Evolutionary conservation across 2,113 vertebrate genomes (phyloP).

Genomic region (Apaloderma vittatum): DNA sequence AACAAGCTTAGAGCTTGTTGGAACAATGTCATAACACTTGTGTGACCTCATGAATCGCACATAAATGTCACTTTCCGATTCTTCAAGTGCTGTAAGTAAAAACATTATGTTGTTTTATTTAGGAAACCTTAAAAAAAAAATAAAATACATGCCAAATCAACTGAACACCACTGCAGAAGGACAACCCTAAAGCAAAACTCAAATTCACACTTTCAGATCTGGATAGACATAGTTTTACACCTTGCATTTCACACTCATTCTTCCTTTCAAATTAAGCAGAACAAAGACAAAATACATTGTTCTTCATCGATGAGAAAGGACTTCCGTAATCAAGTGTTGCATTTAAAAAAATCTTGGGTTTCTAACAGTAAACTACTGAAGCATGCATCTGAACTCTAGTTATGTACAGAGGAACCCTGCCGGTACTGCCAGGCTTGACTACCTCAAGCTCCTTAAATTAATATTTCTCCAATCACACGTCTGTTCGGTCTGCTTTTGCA

Average conservation of each 20-base stretch:
- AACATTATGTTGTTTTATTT: constrained; percentile 56
- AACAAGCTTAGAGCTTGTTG: constrained; percentile 97
- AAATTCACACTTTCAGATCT: not conserved
- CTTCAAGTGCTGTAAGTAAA: constrained; percentile 82
- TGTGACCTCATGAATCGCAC: constrained; percentile 98
- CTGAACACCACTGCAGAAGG: not conserved
- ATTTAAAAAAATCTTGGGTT: not conserved
- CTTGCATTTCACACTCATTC: not conserved
- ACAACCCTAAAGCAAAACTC: not conserved
- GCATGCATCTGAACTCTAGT: not conserved
- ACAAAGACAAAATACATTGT: not conserved
- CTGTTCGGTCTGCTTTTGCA: not conserved
- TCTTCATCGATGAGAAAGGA: not conserved
- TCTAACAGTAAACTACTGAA: not conserved
- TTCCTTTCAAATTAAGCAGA: not conserved
- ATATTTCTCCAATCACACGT: not conserved
- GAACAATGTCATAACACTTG: constrained; percentile 98
- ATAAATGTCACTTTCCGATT: constrained; percentile 95
- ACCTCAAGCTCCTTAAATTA: not conserved
- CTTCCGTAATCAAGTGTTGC: not conserved
- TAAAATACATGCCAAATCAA: constrained; percentile 1
- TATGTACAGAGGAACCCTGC: not conserved
- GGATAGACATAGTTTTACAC: not conserved
- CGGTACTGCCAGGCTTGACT: not conserved
- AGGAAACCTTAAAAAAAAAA: not conserved